Evolutionary conservation across 2,113 vertebrate species (phyloP).

Genomic region (Girardinichthys multiradiatus): DNA sequence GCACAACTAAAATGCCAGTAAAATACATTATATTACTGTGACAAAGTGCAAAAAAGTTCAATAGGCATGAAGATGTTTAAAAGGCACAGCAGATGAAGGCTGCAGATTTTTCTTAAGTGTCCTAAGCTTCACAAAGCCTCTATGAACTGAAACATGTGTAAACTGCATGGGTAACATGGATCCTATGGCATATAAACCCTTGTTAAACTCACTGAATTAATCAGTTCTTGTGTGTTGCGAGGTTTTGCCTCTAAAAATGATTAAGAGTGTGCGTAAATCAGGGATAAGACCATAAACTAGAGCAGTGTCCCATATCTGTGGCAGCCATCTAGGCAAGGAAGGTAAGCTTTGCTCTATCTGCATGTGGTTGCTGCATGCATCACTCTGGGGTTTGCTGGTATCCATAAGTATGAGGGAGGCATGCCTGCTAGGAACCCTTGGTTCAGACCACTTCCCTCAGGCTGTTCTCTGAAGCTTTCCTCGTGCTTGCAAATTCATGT

Average conservation of each 20-base stretch:
- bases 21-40: too few relatives aligned
- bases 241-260: slow-evolving; percentile 57
- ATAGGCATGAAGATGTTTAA: too few relatives aligned
- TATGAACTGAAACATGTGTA: slow-evolving; percentile 18
- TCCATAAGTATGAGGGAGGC: slow-evolving; percentile 72
- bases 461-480: slow-evolving; percentile 60
- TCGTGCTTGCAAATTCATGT: slow-evolving; percentile 46
- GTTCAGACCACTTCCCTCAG: slow-evolving; percentile 64
- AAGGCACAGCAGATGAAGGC: slow-evolving; percentile 31
- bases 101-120: slow-evolving; percentile 22
- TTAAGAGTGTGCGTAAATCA: slow-evolving; percentile 26
- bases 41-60: too few relatives aligned
- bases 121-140: slow-evolving; percentile 22
- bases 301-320: slow-evolving; percentile 54
- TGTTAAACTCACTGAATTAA: slow-evolving; percentile 65
- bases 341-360: slow-evolving; percentile 40
- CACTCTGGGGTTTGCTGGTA: slow-evolving; percentile 59
- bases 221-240: slow-evolving; percentile 53
- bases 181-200: slow-evolving; percentile 11
- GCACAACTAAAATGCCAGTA: background rate
- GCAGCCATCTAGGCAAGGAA: slow-evolving; percentile 47
- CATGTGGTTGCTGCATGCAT: slow-evolving; percentile 48
- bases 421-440: slow-evolving; percentile 62
- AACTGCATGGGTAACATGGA: slow-evolving; percentile 33
- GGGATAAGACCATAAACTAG: slow-evolving; percentile 12